phyloP scores from a whole-genome alignment of 2,797 vertebrate genomes.

The Coccyzus lansbergi region DNA sequence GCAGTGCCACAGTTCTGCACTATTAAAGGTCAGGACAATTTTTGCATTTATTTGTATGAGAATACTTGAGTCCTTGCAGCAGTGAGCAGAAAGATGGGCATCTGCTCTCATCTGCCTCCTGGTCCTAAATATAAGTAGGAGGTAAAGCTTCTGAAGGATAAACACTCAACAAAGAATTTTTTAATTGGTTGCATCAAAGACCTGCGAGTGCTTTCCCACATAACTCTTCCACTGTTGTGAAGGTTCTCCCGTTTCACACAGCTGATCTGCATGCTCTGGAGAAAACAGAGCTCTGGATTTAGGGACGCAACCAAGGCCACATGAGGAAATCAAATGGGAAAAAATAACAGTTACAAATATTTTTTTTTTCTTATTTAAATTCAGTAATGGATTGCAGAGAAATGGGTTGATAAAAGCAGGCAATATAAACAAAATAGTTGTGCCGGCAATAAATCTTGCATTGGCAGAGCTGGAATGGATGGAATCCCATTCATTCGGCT shows the following conservation, averaged over 20 bases:
- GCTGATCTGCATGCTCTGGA: neutral
- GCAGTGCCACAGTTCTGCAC: neutral
- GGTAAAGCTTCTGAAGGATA: neutral
- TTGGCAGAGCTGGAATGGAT: slow-evolving; percentile 22
- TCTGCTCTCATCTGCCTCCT: neutral
- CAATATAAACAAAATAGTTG: neutral
- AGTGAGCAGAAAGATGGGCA: neutral
- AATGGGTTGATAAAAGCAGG: neutral
- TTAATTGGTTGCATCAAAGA: neutral
- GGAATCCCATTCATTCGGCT: slow-evolving; percentile 5
- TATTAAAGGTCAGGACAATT: neutral
- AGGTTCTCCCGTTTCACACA: neutral
- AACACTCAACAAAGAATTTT: neutral
- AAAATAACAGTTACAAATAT: neutral
- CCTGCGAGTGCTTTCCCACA: neutral
- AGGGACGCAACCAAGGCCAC: neutral
- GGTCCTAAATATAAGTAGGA: neutral
- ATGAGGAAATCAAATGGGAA: neutral
- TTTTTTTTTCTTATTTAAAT: neutral
- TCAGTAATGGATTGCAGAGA: neutral
- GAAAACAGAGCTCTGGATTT: neutral
- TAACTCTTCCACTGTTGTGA: neutral
- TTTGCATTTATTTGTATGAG: neutral
- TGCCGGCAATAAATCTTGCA: neutral
- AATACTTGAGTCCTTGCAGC: neutral